phyloP scores from a whole-genome alignment of 2,888 invertebrate species.

The Platycheirus rosarum region DNA sequence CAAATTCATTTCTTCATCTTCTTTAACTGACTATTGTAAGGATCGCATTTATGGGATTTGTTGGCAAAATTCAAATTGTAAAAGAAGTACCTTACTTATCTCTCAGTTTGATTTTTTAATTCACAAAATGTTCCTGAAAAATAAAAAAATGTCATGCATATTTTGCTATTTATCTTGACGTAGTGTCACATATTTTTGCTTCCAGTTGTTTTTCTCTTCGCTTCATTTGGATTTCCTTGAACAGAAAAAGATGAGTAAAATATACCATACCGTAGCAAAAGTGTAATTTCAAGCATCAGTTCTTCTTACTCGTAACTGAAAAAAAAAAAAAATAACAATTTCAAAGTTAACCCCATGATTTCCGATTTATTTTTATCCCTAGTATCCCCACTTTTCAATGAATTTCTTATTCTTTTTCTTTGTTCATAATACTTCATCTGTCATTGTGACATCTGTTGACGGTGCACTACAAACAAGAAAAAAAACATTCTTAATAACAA shows the following conservation, averaged over 20 bases:
- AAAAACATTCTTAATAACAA: constrained; percentile 49
- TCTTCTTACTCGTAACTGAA: constrained; percentile 27
- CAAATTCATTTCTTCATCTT: no score
- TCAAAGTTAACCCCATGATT: neutral
- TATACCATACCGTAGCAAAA: constrained; percentile 16
- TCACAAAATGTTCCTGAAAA: no score
- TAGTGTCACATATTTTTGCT: constrained; percentile 31
- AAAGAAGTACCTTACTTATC: no score
- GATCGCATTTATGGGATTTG: no score
- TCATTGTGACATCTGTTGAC: constrained; percentile 68
- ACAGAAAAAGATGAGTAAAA: neutral
- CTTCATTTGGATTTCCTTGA: constrained; percentile 19
- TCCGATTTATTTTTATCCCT: neutral
- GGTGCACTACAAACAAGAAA: constrained; percentile 44
- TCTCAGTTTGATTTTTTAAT: neutral
- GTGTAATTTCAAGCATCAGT: constrained; percentile 45
- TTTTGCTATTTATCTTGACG: constrained; percentile 34
- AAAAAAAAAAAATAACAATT: neutral
- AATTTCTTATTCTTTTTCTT: constrained; percentile 18
- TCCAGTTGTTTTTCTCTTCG: constrained; percentile 18
- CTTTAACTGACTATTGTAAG: no score
- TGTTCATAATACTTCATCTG: constrained; percentile 32
- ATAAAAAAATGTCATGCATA: no score
- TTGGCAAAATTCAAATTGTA: no score
- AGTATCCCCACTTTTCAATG: constrained; percentile 26